Conservation (phyloP, 2,113 vertebrate genomes). For the Scatophagus argus region DNA sequence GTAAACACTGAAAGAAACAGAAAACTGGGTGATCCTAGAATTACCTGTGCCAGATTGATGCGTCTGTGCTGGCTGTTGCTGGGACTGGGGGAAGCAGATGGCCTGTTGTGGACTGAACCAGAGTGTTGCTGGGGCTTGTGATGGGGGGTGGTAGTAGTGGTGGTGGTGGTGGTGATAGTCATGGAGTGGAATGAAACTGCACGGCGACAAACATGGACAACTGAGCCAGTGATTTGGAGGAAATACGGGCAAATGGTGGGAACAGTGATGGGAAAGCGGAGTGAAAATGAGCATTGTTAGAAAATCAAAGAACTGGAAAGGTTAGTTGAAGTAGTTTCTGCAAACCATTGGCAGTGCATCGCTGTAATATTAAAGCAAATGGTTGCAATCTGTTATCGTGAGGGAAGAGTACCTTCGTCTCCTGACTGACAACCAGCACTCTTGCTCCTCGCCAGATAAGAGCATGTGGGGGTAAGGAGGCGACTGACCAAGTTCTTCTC, state of each 20-base stretch:
- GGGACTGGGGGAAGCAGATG: conserved; percentile 39
- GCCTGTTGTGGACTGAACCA: conserved; percentile 31
- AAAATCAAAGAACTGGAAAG: background rate
- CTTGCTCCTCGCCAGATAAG: conserved; percentile 95
- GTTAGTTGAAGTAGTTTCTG: background rate
- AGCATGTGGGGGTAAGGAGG: conserved; percentile 93
- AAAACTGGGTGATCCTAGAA: background rate
- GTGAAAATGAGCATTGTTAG: conserved; percentile 71
- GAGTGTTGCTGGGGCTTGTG: conserved; percentile 60
- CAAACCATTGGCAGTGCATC: background rate
- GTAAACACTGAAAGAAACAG: background rate
- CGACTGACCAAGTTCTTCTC: conserved; percentile 95
- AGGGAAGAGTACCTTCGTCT: conserved; percentile 87
- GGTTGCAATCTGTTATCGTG: conserved; percentile 2
- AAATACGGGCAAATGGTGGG: conserved; percentile 19
- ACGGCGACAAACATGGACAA: conserved; percentile 97
- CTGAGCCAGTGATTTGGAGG: conserved; percentile 81
- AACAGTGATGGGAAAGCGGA: conserved; percentile 47
- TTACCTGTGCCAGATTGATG: conserved; percentile 66
- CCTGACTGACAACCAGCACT: conserved; percentile 91
- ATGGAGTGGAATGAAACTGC: conserved; percentile 96
- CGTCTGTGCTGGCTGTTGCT: conserved; percentile 54
- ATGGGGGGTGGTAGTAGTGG: conserved; percentile 77
- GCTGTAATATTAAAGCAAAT: background rate
- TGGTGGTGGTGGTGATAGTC: conserved; percentile 79